A percentile compares a stretch with the other conserved stretches of the same genome.
phyloP scores from a whole-genome alignment of 2,113 vertebrate genomes.

The Cygnus buccinator region DNA sequence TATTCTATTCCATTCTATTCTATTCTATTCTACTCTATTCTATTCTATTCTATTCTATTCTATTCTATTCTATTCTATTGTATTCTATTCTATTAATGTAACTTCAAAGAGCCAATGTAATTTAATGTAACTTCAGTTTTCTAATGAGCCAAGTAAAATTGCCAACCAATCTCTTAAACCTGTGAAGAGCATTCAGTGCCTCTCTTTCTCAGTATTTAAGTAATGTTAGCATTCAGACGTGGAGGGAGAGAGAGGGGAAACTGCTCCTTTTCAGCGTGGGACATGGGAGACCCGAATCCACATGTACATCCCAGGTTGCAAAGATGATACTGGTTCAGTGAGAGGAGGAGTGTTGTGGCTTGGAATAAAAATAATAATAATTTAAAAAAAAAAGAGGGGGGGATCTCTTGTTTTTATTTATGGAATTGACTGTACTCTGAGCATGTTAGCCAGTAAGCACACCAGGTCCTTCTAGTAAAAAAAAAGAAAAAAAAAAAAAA shows the following conservation, averaged over 20 bases:
- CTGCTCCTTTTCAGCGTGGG: not conserved
- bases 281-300: not conserved
- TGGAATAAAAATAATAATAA: not conserved
- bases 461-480: not conserved
- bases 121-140: not conserved
- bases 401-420: not conserved
- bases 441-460: not conserved
- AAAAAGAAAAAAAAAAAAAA: not conserved
- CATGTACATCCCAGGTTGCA: not conserved
- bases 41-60: not conserved
- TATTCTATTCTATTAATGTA: not conserved
- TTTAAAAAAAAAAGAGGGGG: too few species aligned
- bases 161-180: not conserved
- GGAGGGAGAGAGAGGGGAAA: not conserved
- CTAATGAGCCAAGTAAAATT: not conserved
- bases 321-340: not conserved
- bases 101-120: not conserved
- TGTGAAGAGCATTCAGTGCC: not conserved
- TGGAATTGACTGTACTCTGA: not conserved
- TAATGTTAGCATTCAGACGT: not conserved
- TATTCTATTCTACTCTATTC: too few species aligned
- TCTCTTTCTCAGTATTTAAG: not conserved
- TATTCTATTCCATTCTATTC: too few species aligned
- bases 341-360: not conserved
- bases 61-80: not conserved